Evolutionary conservation across 2,888 invertebrate species (phyloP).

Genomic region (Agrilus cyanescens): DNA sequence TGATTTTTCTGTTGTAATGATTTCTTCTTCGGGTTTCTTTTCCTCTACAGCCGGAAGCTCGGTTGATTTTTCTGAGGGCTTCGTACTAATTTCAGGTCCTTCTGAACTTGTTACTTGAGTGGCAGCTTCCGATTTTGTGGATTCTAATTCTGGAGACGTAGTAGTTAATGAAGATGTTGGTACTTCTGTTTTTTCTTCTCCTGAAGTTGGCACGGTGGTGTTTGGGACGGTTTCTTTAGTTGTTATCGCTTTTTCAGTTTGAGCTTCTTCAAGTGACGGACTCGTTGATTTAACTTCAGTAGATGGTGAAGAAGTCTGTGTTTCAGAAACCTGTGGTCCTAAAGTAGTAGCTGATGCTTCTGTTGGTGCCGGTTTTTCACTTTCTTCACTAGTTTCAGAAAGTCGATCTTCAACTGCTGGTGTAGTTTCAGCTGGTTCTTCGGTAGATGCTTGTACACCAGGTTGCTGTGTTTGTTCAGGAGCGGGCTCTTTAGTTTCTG

Average conservation of each 20-base stretch:
- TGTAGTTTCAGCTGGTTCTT: background rate
- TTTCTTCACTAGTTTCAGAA: background rate
- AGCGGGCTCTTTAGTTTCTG: too few relatives aligned
- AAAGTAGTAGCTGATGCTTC: slow-evolving; percentile 1
- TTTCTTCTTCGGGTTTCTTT: background rate
- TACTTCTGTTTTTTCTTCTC: background rate
- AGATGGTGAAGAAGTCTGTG: background rate
- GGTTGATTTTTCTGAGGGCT: background rate
- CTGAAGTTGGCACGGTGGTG: background rate
- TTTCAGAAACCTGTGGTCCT: background rate
- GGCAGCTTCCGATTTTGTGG: too few relatives aligned
- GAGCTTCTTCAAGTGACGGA: background rate
- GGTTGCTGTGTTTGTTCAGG: too few relatives aligned
- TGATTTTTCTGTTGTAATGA: background rate
- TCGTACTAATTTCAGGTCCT: background rate
- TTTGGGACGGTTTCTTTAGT: too few relatives aligned
- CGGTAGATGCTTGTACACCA: too few relatives aligned
- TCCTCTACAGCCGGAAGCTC: background rate
- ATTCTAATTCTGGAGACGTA: too few relatives aligned
- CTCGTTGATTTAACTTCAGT: background rate
- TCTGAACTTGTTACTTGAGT: background rate
- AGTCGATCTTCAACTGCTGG: background rate
- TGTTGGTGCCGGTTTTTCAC: background rate
- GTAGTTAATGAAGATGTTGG: too few relatives aligned
- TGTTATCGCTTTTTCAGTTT: background rate